Evolutionary conservation across 2,113 vertebrate genomes (phyloP).

Genomic region (Rhea americana): DNA sequence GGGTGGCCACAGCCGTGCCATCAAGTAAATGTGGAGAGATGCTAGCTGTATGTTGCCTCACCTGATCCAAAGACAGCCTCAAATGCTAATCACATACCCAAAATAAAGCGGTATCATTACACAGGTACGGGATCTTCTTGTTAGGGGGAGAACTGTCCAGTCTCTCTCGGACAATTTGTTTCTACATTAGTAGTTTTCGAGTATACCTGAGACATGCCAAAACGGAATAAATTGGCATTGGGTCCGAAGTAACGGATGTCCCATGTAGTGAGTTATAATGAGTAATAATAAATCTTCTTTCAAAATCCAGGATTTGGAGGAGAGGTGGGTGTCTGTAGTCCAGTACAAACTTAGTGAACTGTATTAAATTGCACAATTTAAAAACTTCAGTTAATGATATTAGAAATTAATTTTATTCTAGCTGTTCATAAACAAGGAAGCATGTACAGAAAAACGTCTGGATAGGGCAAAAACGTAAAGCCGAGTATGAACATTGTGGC

Average conservation of each 20-base stretch:
- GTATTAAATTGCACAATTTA: too few species aligned
- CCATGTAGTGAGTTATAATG: rapidly evolving
- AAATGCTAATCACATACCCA: too few species aligned
- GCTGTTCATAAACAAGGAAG: background rate
- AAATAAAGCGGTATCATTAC: background rate
- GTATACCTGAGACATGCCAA: too few species aligned
- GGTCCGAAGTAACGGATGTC: background rate
- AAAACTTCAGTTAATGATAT: background rate
- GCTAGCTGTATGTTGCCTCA: background rate
- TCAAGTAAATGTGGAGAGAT: background rate
- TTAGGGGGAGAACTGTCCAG: too few species aligned
- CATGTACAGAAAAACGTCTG: background rate
- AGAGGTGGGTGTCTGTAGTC: background rate
- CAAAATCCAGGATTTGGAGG: background rate
- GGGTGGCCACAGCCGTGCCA: background rate
- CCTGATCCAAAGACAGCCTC: background rate
- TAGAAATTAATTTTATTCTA: background rate
- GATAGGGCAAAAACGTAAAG: background rate
- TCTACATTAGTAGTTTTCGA: background rate
- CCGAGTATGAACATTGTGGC: background rate
- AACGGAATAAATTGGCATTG: rapidly evolving
- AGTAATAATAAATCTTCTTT: background rate
- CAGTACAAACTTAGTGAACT: background rate
- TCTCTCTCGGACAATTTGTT: background rate
- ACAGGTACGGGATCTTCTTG: background rate